Conservation (phyloP, 2,888 invertebrate species). For the Lacanobia oleracea region DNA sequence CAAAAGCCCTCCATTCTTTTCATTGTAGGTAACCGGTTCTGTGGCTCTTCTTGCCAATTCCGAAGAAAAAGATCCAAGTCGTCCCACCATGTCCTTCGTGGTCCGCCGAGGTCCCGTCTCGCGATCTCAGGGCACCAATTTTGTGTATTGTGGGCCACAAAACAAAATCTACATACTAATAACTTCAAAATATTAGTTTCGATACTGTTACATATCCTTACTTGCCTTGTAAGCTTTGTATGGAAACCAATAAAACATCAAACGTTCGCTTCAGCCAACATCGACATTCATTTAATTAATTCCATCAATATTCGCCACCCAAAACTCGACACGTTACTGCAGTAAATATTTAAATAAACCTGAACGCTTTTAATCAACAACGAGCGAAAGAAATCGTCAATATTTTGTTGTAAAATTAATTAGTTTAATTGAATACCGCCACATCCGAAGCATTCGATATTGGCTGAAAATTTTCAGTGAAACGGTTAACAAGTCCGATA, state of each 20-base stretch:
- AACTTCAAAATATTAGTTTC: background rate
- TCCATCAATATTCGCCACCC: background rate
- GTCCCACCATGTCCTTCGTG: no score
- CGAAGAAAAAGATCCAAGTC: no score
- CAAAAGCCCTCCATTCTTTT: no score
- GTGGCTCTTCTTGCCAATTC: no score
- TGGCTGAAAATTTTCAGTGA: slow-evolving; percentile 32
- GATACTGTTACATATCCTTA: background rate
- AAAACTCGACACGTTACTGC: background rate
- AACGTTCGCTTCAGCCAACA: background rate
- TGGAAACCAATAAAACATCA: background rate
- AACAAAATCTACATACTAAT: no score
- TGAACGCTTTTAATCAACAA: slow-evolving; percentile 19
- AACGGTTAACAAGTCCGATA: slow-evolving; percentile 30
- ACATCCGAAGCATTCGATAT: slow-evolving; percentile 4
- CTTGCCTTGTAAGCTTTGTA: background rate
- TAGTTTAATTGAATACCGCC: slow-evolving; percentile 37
- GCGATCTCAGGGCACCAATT: no score
- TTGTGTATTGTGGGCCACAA: no score
- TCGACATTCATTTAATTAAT: slow-evolving; percentile 5
- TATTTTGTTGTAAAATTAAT: slow-evolving; percentile 47
- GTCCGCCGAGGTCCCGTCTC: no score
- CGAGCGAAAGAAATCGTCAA: slow-evolving; percentile 37
- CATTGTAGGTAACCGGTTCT: no score
- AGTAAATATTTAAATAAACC: slow-evolving; percentile 28